phyloP scores from a whole-genome alignment of 1,140 invertebrate species.

The Saxidomus purpurata region DNA sequence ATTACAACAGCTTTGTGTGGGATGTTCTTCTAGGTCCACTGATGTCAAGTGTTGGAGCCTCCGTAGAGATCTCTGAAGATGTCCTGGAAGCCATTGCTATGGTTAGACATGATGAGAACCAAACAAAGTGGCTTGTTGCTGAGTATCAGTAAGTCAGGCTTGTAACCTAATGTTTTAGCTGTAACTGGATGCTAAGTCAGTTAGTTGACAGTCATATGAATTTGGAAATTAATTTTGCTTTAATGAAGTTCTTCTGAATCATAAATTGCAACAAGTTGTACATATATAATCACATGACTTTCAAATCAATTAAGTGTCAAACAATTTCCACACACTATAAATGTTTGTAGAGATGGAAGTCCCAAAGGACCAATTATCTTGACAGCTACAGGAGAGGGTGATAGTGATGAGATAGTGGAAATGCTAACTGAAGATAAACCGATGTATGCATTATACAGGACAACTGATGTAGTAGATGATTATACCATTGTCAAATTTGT shows the following conservation, averaged over 20 bases:
- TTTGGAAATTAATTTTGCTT: too few relatives aligned
- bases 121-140: conserved; percentile 76
- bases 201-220: too few relatives aligned
- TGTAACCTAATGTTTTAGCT: too few relatives aligned
- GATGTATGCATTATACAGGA: conserved; percentile 83
- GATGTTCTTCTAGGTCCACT: conserved; percentile 47
- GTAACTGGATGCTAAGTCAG: too few relatives aligned
- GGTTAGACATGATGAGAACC: conserved; percentile 73
- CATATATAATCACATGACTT: too few relatives aligned
- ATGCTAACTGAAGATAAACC: conserved; percentile 73
- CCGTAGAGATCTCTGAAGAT: conserved; percentile 71
- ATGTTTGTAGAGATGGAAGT: conserved; percentile 75
- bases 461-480: conserved; percentile 81
- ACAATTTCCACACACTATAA: too few relatives aligned
- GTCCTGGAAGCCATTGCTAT: conserved; percentile 74
- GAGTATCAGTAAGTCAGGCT: conserved; percentile 73
- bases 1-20: too few relatives aligned
- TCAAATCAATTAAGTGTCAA: too few relatives aligned
- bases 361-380: conserved; percentile 79
- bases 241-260: too few relatives aligned
- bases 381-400: conserved; percentile 75
- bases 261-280: too few relatives aligned
- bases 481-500: conserved; percentile 85
- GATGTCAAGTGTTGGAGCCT: conserved; percentile 71
- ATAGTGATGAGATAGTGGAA: conserved; percentile 75